Conservation (phyloP, 2,113 vertebrate genomes). For the Calypte anna region DNA sequence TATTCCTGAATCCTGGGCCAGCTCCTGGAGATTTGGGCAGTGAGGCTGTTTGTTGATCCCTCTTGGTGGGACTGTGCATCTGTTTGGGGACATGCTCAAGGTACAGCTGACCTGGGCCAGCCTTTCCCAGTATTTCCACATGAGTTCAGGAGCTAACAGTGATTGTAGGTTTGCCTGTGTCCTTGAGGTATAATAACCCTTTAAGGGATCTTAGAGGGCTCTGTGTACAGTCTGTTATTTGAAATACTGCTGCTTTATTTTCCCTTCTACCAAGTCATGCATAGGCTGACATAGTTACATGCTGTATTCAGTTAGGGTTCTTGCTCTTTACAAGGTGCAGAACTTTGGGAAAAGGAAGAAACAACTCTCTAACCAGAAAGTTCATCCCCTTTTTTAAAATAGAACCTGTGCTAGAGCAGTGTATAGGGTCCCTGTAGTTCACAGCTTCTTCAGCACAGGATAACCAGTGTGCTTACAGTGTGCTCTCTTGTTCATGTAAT, state of each 20-base stretch:
- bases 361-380: not conserved
- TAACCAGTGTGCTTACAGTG: not conserved
- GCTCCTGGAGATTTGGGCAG: not conserved
- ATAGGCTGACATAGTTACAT: not conserved
- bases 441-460: not conserved
- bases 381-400: not conserved
- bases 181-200: no score
- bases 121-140: not conserved
- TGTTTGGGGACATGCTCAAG: not conserved
- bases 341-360: not conserved
- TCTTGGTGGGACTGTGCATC: accelerated
- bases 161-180: not conserved
- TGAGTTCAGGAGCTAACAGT: not conserved
- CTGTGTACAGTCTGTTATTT: not conserved
- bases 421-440: not conserved
- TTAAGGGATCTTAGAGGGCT: accelerated
- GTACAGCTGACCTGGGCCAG: not conserved
- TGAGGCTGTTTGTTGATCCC: accelerated
- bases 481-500: not conserved
- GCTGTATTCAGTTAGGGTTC: not conserved
- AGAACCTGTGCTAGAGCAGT: not conserved
- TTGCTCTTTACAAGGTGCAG: not conserved
- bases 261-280: accelerated
- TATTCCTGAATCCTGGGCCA: not conserved
- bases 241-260: not conserved